These are phyloP conservation scores for Cyrtodaria siliqua DNA, from an alignment of 2,888 invertebrate species.

Conservation along the genomic window DNA sequence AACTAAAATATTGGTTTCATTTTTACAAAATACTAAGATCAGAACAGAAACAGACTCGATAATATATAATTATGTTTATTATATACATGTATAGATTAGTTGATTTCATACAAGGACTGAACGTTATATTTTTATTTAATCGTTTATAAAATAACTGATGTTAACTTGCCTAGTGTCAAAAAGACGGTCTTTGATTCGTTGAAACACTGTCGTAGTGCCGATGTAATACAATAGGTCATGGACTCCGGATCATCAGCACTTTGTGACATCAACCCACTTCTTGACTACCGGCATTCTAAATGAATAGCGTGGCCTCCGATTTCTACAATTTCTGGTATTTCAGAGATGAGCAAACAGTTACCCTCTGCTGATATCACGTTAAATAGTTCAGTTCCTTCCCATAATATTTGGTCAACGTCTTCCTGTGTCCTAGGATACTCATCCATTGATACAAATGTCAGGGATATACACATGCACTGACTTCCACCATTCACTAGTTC, in stretches of 20 bases:
- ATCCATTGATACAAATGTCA: constrained; percentile 20
- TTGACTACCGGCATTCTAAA: too few species aligned
- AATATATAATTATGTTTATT: too few species aligned
- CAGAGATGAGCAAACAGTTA: constrained; percentile 1
- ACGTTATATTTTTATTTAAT: too few species aligned
- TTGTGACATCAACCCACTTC: too few species aligned
- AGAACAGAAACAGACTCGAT: too few species aligned
- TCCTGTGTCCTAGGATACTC: constrained; percentile 7
- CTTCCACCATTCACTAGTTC: constrained; percentile 26
- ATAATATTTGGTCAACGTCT: constrained; percentile 9
- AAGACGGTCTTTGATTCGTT: constrained; percentile 13
- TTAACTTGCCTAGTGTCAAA: constrained; percentile 23
- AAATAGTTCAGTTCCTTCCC: background rate
- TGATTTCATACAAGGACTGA: too few species aligned
- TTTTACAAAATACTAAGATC: too few species aligned
- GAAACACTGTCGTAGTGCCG: constrained; percentile 3
- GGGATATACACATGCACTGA: constrained; percentile 26
- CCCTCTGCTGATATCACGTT: background rate
- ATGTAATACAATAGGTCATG: too few species aligned
- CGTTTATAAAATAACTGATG: background rate
- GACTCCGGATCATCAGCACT: too few species aligned
- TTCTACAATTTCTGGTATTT: background rate
- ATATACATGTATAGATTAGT: too few species aligned
- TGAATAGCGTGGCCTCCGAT: background rate
- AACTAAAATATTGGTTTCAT: too few species aligned